Evolutionary conservation across 2,797 vertebrate genomes (phyloP).

Genomic region (Tapirus indicus): DNA sequence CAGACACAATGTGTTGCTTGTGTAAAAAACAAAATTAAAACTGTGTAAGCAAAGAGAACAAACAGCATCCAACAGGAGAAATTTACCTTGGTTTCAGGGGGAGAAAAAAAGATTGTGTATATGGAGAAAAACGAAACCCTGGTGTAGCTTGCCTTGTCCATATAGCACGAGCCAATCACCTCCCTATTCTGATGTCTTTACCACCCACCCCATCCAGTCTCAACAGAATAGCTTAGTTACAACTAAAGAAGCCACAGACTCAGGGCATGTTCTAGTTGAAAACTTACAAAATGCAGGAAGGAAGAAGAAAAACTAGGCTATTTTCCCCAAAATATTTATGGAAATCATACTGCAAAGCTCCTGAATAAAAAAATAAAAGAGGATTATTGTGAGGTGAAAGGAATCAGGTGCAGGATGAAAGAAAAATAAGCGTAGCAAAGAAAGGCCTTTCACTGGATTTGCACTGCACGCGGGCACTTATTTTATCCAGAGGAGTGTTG

Average conservation of each 20-base stretch:
- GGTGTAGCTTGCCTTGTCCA: neutral
- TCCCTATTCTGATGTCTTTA: neutral
- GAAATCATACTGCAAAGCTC: neutral
- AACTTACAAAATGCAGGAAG: neutral
- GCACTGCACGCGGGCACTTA: conserved; percentile 26
- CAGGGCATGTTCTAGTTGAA: neutral
- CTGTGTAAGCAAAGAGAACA: conserved; percentile 67
- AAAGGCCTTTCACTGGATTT: conserved; percentile 44
- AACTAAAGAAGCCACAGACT: neutral
- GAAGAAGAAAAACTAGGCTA: neutral
- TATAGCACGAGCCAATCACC: neutral
- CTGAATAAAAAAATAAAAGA: conserved; percentile 16
- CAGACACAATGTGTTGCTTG: conserved; percentile 43
- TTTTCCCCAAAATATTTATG: conserved; percentile 34
- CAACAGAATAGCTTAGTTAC: neutral
- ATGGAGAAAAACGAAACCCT: neutral
- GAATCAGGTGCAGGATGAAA: conserved; percentile 27
- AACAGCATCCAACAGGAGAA: neutral
- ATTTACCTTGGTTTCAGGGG: neutral
- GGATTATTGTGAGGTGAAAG: neutral
- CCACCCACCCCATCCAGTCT: neutral
- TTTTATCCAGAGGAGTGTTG: conserved; percentile 72
- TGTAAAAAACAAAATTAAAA: conserved; percentile 73
- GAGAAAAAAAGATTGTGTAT: neutral
- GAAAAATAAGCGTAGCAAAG: neutral